Evolutionary conservation across 37 sponge, comb jelly and placozoan species (phyloP), one percentile per base, ranked within the genome.

Genomic region (Amphimedon queenslandica): DNA sequence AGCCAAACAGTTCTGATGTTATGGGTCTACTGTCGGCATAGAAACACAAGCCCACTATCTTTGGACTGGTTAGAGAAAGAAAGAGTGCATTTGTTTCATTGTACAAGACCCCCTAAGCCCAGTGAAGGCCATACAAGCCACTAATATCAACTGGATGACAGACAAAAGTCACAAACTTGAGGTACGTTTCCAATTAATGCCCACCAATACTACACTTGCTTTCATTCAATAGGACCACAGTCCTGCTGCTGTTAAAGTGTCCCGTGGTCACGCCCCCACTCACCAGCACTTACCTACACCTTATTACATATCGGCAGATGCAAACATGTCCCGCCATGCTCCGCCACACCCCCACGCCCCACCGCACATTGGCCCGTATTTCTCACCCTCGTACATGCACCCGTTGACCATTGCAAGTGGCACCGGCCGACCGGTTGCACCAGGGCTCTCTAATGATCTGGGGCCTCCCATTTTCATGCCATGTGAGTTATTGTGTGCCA

Each of bases 381-480:
- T n/a, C n/a, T n/a, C n/a, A n/a, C n/a, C n/a, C n/a, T n/a, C n/a
- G n/a, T n/a, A n/a, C n/a, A n/a, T n/a, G n/a, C n/a, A n/a, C n/a
- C n/a, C n/a, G n/a, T n/a, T n/a, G n/a, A 47, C 53, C 13, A 47
- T 47, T 13, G 13, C 53, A 47, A 13, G 53, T 18, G 13, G 13
- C 53, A 13, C 13, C 13, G 13, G 13, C 8, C 8, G 53, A 47
- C 53, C 53, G 13, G 53, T 47, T 47, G 8, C 53, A 47, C 70
- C 30, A 4, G n/a, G n/a, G n/a, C 27, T 33, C 34, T 20, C 57
- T 42, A 71, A 77, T 37, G 84, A 77, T 58, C 23, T 84, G 40
- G 85, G 85, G 0, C 85, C 85, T 60, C 85, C 85, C 1, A 77
- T 84, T 2, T 84, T 84, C 79, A 84, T 84, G 85, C 85, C 85